Base-by-base conservation (phyloP, 1,140 invertebrate species). In the Listronotus bonariensis region DNA sequence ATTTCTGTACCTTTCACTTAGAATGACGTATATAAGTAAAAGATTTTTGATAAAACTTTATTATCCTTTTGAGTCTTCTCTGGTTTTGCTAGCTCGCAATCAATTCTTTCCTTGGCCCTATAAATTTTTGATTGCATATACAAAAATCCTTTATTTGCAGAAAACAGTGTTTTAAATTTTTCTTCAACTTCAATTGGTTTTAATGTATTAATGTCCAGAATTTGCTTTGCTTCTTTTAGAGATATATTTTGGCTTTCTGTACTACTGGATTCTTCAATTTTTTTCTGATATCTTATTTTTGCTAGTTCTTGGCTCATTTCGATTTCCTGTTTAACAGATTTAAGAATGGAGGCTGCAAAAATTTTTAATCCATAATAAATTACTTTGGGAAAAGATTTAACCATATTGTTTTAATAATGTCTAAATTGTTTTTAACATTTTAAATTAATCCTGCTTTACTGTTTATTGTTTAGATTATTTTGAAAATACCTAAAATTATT, bases 341-440 rank as follows among this genome's bases (percentile, higher is more conserved):
- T 62, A 15, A 38, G 20, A 17, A 53, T 9, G 6, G 40, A 45
- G 17, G 10, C 15, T 18, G 20, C 32, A 38, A 53, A n/a, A 53
- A 62, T 62, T 45, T 43, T 53, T 12, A 36, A 10, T 32, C 49
- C 59, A 53, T 62, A 38, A 15, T 34, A 62, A n/a, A 62, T 15
- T 6, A 60, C 34, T 41, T 49, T 36, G 0, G 38, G 12, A 14
- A 62, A 38, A 2, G 40, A 45, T 43, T 62, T 62, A 17, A 53
- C 51, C 59, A 62, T 62, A 8, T 17, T 43, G 26, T 58, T 46
- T 6, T 12, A 36, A 36, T 36, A 10, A 12, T 10, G 11, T 36
- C 1, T 8, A 12, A 36, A 9, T 10, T 36, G 3, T 36, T 1
- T 9, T 36, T 10, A 9, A 3, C 34, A 36, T 36, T 36, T 36